Conservation (phyloP, 2,113 vertebrate genomes). For the Gymnogyps californianus region DNA sequence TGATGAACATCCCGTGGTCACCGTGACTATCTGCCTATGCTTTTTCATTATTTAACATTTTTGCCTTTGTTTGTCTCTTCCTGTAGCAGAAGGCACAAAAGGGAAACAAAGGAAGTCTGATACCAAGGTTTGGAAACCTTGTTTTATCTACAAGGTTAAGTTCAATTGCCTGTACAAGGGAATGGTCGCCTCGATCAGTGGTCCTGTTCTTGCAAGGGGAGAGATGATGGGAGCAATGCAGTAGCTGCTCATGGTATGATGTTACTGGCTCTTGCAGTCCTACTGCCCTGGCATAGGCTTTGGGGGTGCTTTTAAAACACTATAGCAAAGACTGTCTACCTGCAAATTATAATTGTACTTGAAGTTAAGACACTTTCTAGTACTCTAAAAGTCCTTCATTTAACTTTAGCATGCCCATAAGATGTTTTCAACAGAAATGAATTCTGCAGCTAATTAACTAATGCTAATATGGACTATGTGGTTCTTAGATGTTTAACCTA, state of each 20-base stretch:
- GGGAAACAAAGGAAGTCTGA: neutral
- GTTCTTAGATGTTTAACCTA: slow-evolving; percentile 34
- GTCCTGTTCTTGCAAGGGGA: neutral
- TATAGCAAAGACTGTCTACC: neutral
- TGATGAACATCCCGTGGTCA: neutral
- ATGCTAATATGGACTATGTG: slow-evolving; percentile 12
- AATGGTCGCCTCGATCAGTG: neutral
- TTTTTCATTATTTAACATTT: neutral
- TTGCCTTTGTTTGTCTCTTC: neutral
- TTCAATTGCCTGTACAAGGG: neutral
- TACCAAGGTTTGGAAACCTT: neutral
- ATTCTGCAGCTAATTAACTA: slow-evolving; percentile 44
- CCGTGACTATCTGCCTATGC: neutral
- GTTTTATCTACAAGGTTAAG: neutral
- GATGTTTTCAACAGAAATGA: slow-evolving; percentile 38
- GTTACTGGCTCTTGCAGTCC: neutral
- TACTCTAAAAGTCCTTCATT: slow-evolving; percentile 20
- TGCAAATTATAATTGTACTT: neutral
- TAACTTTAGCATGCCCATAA: slow-evolving; percentile 29
- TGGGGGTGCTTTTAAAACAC: neutral
- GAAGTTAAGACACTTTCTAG: neutral
- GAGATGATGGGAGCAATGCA: neutral
- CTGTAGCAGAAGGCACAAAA: neutral
- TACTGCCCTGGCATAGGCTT: neutral
- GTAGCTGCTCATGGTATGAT: neutral